Conservation (phyloP, 1,140 invertebrate species). For the Pygmarrhopalites habei region DNA sequence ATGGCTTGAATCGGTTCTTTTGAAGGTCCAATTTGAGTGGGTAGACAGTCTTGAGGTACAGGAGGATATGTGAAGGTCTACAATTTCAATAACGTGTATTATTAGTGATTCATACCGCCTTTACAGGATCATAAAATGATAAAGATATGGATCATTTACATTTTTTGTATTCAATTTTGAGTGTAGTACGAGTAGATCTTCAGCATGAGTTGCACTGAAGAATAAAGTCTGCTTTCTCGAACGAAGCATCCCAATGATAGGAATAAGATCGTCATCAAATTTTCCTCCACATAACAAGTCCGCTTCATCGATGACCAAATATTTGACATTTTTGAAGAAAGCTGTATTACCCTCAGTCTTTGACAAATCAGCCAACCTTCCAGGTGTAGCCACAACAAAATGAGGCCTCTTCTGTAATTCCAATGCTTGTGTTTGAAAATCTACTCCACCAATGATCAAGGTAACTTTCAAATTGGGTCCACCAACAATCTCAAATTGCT, state of each 20-base stretch:
- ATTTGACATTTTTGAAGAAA: slow-evolving; percentile 69
- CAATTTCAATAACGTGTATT: too few relatives aligned
- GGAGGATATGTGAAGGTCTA: slow-evolving; percentile 4
- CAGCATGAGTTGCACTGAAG: slow-evolving; percentile 95
- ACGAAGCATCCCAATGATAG: slow-evolving; percentile 73
- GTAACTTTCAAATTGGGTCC: slow-evolving; percentile 74
- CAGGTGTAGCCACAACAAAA: slow-evolving; percentile 89
- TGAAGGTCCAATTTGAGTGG: too few relatives aligned
- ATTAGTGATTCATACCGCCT: neutral
- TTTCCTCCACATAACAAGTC: slow-evolving; percentile 75
- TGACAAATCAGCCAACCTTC: slow-evolving; percentile 56
- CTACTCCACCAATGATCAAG: slow-evolving; percentile 85
- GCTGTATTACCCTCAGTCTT: slow-evolving; percentile 11
- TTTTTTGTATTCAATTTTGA: neutral
- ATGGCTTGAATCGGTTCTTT: too few relatives aligned
- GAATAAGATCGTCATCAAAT: slow-evolving; percentile 70
- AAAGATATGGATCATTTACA: slow-evolving; percentile 42
- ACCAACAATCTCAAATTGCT: slow-evolving; percentile 83
- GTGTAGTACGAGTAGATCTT: slow-evolving; percentile 47
- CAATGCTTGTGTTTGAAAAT: slow-evolving; percentile 81
- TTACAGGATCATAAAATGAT: too few relatives aligned
- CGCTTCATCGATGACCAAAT: slow-evolving; percentile 86
- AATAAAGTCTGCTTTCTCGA: slow-evolving; percentile 74
- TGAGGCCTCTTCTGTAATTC: slow-evolving; percentile 82
- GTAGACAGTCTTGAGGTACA: neutral